These are phyloP conservation scores for Sylvia borin DNA, from an alignment of 2,797 vertebrate genomes.

Conservation along the genomic window DNA sequence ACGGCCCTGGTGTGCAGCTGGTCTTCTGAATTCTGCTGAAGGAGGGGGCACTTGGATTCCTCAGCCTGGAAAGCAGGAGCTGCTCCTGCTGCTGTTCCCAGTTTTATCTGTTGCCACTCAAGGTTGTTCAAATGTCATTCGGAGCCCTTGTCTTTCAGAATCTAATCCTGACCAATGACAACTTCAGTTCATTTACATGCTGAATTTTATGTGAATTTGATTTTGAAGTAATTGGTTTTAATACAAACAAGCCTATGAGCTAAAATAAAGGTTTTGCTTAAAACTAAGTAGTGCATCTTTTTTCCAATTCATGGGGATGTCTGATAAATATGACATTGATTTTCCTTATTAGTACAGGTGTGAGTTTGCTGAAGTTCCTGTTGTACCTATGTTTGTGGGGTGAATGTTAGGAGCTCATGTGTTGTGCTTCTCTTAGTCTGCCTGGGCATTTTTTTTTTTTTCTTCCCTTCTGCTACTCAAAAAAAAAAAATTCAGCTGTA, in stretches of 20 bases:
- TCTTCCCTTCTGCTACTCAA: not conserved
- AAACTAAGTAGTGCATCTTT: not conserved
- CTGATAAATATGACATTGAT: not conserved
- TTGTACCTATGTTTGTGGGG: not conserved
- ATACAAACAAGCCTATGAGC: slow-evolving; percentile 13
- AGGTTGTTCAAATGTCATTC: not conserved
- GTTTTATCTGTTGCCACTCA: not conserved
- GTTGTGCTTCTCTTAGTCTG: not conserved
- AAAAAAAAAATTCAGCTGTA: not conserved
- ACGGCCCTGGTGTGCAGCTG: not conserved
- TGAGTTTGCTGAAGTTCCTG: not conserved
- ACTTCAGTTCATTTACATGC: not conserved
- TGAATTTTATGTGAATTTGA: slow-evolving; percentile 35
- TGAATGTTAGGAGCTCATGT: rapidly evolving
- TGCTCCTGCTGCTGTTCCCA: not conserved
- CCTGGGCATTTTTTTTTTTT: not conserved
- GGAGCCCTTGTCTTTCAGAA: not conserved
- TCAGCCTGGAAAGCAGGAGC: not conserved
- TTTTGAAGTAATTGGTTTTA: slow-evolving; percentile 50
- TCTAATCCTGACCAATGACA: not conserved
- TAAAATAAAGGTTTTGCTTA: slow-evolving; percentile 63
- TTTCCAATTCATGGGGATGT: rapidly evolving
- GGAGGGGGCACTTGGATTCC: not conserved
- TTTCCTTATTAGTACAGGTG: not conserved
- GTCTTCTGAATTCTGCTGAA: not conserved